Conservation (phyloP, 2,797 vertebrate genomes). For the Sparidentex hasta region DNA sequence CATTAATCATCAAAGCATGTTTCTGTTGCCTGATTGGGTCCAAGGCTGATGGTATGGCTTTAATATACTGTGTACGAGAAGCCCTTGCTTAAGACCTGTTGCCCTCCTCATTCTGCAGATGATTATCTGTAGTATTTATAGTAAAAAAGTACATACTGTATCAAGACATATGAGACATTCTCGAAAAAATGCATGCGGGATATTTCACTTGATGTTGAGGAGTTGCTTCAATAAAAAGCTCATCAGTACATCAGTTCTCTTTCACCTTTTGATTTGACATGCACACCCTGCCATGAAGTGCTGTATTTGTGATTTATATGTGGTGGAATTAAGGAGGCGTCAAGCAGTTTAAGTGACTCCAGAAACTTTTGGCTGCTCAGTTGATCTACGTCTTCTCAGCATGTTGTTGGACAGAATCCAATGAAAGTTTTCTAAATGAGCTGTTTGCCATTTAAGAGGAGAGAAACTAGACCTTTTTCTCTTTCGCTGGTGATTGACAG, state of each 20-base stretch:
- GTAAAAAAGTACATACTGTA: neutral
- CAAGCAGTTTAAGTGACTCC: constrained; percentile 16
- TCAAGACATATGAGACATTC: neutral
- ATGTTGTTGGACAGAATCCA: constrained; percentile 23
- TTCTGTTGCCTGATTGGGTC: neutral
- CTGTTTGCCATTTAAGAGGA: constrained; percentile 1
- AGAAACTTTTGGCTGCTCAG: constrained; percentile 13
- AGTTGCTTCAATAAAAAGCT: neutral
- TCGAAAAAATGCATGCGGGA: too few relatives aligned
- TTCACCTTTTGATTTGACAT: neutral
- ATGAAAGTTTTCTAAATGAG: constrained; percentile 19
- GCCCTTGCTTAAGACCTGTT: too few relatives aligned
- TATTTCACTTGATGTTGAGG: neutral
- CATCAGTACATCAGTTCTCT: neutral
- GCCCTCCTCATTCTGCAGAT: too few relatives aligned
- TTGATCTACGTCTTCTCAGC: constrained; percentile 23
- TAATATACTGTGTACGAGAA: neutral
- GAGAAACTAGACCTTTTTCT: neutral
- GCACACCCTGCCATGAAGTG: neutral
- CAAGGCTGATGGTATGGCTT: neutral
- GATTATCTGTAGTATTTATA: too few relatives aligned
- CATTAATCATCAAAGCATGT: neutral
- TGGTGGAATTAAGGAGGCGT: constrained; percentile 1
- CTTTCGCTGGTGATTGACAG: neutral
- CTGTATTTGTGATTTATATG: constrained; percentile 3